Conservation (phyloP, 2,888 invertebrate genomes). For the Uloborus plumipes region DNA sequence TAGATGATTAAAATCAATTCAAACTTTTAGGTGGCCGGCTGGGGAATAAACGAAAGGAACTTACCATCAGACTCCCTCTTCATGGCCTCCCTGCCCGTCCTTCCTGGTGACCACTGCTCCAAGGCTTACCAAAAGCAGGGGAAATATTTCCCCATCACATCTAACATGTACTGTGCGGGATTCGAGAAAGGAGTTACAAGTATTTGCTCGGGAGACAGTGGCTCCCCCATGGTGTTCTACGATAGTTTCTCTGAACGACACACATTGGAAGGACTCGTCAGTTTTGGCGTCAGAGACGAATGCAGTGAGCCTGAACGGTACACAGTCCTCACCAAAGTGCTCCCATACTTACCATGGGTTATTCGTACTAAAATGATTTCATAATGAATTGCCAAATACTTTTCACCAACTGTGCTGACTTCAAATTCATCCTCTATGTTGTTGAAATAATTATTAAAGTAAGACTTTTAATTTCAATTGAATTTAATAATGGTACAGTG, state of each 20-base stretch:
- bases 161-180: conserved; percentile 52
- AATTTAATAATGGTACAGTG: too few relatives aligned
- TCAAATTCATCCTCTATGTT: too few relatives aligned
- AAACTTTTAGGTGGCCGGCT: conserved; percentile 61
- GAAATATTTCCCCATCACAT: not conserved
- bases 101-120: conserved; percentile 48
- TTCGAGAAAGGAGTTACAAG: conserved; percentile 12
- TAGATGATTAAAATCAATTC: not conserved
- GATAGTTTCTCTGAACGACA: not conserved
- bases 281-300: not conserved
- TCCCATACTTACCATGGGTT: not conserved
- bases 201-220: conserved; percentile 59
- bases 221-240: conserved; percentile 30
- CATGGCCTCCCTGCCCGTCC: conserved; percentile 62
- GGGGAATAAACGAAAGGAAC: conserved; percentile 61
- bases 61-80: conserved; percentile 30
- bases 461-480: too few relatives aligned
- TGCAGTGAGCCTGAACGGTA: conserved; percentile 13
- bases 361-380: too few relatives aligned
- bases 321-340: conserved; percentile 23
- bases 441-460: too few relatives aligned
- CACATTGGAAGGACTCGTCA: conserved; percentile 26
- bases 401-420: too few relatives aligned
- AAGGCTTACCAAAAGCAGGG: conserved; percentile 39
- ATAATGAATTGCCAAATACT: too few relatives aligned